Percentiles rank a stretch among this genome's conserved stretches.
phyloP scores from a whole-genome alignment of 1,140 invertebrate genomes.

The Plectrocnemia conspersa region DNA sequence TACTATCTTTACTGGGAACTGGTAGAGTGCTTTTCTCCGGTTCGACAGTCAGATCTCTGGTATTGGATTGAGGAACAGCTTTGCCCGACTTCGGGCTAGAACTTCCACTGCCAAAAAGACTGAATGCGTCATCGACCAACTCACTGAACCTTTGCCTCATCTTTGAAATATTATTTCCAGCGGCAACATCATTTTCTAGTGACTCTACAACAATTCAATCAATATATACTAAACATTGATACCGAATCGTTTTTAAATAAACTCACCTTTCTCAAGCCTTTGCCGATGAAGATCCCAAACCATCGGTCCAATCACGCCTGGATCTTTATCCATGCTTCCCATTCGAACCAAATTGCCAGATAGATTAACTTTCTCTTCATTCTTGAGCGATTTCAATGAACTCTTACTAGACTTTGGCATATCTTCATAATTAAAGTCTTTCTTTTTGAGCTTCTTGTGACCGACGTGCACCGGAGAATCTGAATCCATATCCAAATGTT shows the following conservation, averaged over 20 bases:
- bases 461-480: slow-evolving; percentile 40
- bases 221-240: neutral
- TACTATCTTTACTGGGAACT: slow-evolving; percentile 1
- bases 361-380: slow-evolving; percentile 1
- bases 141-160: slow-evolving; percentile 49
- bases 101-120: slow-evolving; percentile 42
- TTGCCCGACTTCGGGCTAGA: slow-evolving; percentile 39
- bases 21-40: neutral
- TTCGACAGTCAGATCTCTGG: slow-evolving; percentile 2
- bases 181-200: slow-evolving; percentile 8
- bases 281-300: slow-evolving; percentile 70
- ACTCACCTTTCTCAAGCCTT: slow-evolving; percentile 37
- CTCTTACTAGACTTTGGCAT: neutral
- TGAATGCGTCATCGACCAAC: slow-evolving; percentile 47
- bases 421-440: slow-evolving; percentile 12
- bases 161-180: slow-evolving; percentile 36
- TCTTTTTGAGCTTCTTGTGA: slow-evolving; percentile 31
- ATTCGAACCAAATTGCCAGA: slow-evolving; percentile 47
- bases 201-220: slow-evolving; percentile 5
- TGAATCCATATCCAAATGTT: slow-evolving; percentile 59
- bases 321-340: slow-evolving; percentile 64
- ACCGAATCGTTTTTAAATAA: slow-evolving; percentile 30
- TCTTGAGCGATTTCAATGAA: neutral
- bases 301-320: slow-evolving; percentile 76
- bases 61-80: slow-evolving; percentile 25